phyloP scores from a whole-genome alignment of 2,797 vertebrate species.

The Discoglossus pictus region DNA sequence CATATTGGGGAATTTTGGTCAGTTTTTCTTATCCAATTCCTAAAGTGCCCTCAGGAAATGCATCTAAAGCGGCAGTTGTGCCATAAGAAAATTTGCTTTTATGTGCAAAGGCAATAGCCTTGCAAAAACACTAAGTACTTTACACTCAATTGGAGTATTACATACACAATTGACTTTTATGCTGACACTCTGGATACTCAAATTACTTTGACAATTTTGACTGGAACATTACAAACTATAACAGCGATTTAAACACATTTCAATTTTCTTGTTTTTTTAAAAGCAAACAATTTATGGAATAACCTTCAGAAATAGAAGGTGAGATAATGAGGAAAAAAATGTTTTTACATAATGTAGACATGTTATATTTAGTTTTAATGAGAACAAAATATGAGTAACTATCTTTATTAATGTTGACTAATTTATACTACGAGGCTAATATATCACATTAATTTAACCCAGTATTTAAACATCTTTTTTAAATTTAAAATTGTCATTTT shows the following conservation, averaged over 20 bases:
- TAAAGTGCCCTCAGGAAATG: background rate
- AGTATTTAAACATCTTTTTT: no score
- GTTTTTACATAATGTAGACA: background rate
- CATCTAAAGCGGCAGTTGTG: background rate
- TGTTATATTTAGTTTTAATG: background rate
- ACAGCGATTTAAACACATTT: no score
- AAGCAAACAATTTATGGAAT: conserved; percentile 23
- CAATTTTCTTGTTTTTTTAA: conserved; percentile 17
- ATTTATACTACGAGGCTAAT: no score
- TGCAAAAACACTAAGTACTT: conserved; percentile 21
- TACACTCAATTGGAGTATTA: conserved; percentile 45
- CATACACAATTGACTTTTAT: conserved; percentile 42
- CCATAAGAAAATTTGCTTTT: conserved; percentile 18
- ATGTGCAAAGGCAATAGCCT: conserved; percentile 9
- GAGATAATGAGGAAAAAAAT: conserved; percentile 1
- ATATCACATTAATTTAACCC: no score
- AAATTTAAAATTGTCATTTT: no score
- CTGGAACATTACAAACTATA: no score
- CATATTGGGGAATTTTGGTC: no score
- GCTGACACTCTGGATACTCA: conserved; percentile 35
- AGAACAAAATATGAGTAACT: no score
- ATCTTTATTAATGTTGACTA: no score
- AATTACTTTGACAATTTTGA: conserved; percentile 41
- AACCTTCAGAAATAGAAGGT: conserved; percentile 12
- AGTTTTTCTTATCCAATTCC: background rate